Base-by-base conservation (phyloP, 2,113 vertebrate genomes). In the Indri indri region DNA sequence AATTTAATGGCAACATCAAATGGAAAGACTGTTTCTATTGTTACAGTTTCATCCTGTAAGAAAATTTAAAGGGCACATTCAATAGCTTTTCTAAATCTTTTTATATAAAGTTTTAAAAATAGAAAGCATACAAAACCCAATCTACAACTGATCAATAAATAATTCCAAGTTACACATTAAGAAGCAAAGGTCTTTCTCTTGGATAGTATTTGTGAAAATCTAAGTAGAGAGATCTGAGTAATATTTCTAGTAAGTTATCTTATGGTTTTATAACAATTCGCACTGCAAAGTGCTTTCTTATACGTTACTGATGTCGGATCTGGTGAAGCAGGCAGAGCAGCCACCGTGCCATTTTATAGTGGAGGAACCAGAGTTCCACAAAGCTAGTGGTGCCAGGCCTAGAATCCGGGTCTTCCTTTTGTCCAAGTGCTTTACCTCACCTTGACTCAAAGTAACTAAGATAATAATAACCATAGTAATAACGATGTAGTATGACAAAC, bases 1-100 rank as follows among this genome's bases (percentile, higher is more conserved):
- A 99, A 99, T 98, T 99, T 99, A 91, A 99, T 98, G 1, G 99
- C 99, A 71, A 99, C 99, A n/a, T 99, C 99, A 97, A 99, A 99
- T 16, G 99, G 99, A 97, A 99, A 99, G 34, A 99, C 99, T 0
- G 99, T 99, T 97, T 99, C 99, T 97, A 99, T 99, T 34, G 99
- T 99, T 59, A 99, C 99, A 0, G 99, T 99, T 98, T 99, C 99
- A 98, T 99, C 99, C 99, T 99, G 97, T 10, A 93, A 96, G 5
- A 86, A 27, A 84, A 88, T 18, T 10, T 25, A 63, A 83, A 86
- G 50, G 45, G 42, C 10, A 80, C 10, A n/a, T 12, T 70, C 42
- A 42, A 17, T 34, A 34, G 74, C 13, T 95, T 93, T 93, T 90
- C 37, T 59, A 70, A 94, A n/a, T 66, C 9, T 50, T 68, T 85